phyloP scores from a whole-genome alignment of 2,113 vertebrate genomes.

The Scortum barcoo region DNA sequence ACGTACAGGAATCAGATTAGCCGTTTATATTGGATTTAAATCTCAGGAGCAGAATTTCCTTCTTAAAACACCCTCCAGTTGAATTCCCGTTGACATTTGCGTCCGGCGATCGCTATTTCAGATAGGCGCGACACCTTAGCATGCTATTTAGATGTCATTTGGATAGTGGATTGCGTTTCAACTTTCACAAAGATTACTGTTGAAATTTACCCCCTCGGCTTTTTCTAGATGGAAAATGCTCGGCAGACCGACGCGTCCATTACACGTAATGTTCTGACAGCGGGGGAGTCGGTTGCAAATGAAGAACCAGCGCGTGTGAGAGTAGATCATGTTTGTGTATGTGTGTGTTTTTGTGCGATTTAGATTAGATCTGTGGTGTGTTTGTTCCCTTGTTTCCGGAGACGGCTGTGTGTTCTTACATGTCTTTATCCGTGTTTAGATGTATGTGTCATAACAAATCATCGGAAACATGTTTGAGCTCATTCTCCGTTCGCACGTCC shows the following conservation, averaged over 20 bases:
- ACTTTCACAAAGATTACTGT: conserved; percentile 37
- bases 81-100: conserved; percentile 75
- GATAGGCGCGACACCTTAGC: conserved; percentile 52
- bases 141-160: conserved; percentile 68
- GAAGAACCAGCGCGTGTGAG: conserved; percentile 11
- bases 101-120: conserved; percentile 63
- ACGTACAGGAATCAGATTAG: conserved; percentile 49
- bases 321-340: neutral
- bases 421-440: conserved; percentile 40
- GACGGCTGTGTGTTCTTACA: conserved; percentile 13
- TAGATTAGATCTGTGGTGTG: conserved; percentile 5
- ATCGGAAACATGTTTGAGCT: conserved; percentile 49
- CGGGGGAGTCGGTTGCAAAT: conserved; percentile 43
- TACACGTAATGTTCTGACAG: conserved; percentile 59
- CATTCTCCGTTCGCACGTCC: conserved; percentile 46
- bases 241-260: conserved; percentile 43
- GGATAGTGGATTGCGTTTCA: conserved; percentile 38
- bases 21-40: conserved; percentile 72
- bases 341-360: conserved; percentile 2
- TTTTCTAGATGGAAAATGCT: conserved; percentile 36
- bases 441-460: conserved; percentile 50
- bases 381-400: conserved; percentile 3
- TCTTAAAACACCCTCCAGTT: conserved; percentile 57
- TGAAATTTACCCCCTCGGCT: conserved; percentile 3
- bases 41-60: conserved; percentile 66